Evolutionary conservation across 1,140 invertebrate species (phyloP), one percentile per base, ranked within the genome.

Genomic region (Brachionus plicatilis): DNA sequence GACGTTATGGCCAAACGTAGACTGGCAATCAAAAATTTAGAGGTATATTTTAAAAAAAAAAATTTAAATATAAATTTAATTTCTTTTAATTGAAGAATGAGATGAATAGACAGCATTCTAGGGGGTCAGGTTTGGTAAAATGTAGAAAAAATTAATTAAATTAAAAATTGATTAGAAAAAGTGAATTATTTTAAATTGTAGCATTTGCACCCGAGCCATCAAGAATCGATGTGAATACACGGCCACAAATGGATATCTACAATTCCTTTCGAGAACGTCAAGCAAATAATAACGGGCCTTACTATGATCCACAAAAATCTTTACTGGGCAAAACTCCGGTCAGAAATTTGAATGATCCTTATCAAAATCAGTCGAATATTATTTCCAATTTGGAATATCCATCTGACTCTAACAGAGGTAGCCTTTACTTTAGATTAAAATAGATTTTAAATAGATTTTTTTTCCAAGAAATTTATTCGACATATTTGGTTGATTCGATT

Each of bases 401-500:
- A 24, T 82, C 79, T 1, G 79, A 82, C 8, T 47, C 43, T 41
- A 82, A 82, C 8, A 82, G 79, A 68, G 79, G 79, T 60, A 45
- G 33, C 5, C 17, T 53, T 53, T n/a, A 45, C 1, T 56, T 56
- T 27, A 68, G 12, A 45, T 37, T 60, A 33, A n/a, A 17, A 33
- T n/a, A 41, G 3, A 17, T 43, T 75, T 4, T 75, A 17, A 43
- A 43, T 53, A 14, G 4, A 12, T 3, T n/a, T 43, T 27, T 45
- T 17, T 37, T 29, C 2, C 33, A 17, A 82, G 79, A 82, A 41
- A 82, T 82, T 47, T 82, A 65, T 47, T 82, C 79, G 7, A 82
- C 79, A 45, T 82, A 82, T 82, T 68, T 82, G 33, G 50, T 82
- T 47, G 79, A 82, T 68, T 82, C 79, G 14, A 43, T 82, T 5